A percentile compares a stretch with the other conserved stretches of the same genome.
phyloP scores from a whole-genome alignment of 2,888 invertebrate genomes.

The Rotaria magnacalcarata region DNA sequence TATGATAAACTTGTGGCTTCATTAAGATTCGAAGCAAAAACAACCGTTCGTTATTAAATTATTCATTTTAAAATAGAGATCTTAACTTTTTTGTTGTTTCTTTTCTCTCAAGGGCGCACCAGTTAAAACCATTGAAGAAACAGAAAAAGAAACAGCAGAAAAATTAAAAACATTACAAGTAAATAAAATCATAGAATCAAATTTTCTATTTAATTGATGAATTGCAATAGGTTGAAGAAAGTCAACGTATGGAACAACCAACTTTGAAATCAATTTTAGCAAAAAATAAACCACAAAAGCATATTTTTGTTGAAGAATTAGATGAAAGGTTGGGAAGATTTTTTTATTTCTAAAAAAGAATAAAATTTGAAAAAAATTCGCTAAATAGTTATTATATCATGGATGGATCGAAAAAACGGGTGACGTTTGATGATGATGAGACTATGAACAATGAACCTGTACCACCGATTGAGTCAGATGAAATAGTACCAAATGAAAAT shows the following conservation, averaged over 20 bases:
- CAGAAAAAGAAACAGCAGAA: constrained; percentile 6
- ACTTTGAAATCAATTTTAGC: constrained; percentile 2
- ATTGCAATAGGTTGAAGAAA: not conserved
- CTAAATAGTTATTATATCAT: not conserved
- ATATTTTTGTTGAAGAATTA: constrained; percentile 19
- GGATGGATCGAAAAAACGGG: constrained; percentile 46
- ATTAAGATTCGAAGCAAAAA: constrained; percentile 70
- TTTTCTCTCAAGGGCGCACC: not conserved
- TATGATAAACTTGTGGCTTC: constrained; percentile 77
- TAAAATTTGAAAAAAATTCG: not conserved
- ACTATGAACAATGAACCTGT: constrained; percentile 51
- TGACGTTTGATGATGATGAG: constrained; percentile 49
- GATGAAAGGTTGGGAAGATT: not conserved
- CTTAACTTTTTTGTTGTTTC: no score
- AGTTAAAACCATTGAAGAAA: constrained; percentile 25
- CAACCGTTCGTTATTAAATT: constrained; percentile 50
- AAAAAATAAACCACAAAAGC: not conserved
- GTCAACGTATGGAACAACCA: not conserved
- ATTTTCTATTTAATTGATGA: no score
- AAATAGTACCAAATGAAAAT: constrained; percentile 50
- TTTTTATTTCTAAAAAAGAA: not conserved
- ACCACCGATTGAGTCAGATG: constrained; percentile 42
- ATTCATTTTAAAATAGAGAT: not conserved
- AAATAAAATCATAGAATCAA: not conserved
- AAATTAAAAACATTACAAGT: constrained; percentile 35